Conservation (phyloP, 2,888 invertebrate genomes). For the Macaria notata region DNA sequence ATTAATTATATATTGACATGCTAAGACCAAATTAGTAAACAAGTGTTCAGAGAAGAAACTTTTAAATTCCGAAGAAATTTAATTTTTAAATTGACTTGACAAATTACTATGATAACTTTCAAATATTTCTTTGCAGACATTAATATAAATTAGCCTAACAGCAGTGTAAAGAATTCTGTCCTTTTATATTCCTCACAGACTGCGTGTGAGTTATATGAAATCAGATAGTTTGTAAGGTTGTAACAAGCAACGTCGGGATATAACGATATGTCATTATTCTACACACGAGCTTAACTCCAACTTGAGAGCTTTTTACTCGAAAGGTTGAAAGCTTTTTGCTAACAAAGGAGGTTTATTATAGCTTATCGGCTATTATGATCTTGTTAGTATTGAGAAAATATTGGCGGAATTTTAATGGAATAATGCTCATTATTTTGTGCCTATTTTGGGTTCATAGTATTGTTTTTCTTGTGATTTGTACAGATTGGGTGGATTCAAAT, state of each 20-base stretch:
- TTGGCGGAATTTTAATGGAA: no score
- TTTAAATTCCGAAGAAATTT: not conserved
- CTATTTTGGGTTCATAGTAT: no score
- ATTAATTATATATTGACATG: no score
- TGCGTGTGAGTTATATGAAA: not conserved
- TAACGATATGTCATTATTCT: not conserved
- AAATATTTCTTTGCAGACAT: not conserved
- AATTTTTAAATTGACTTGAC: no score
- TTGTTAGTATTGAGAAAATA: no score
- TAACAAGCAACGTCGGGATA: not conserved
- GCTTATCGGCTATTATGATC: not conserved
- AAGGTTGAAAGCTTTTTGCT: not conserved
- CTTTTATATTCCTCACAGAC: not conserved
- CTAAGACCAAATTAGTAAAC: no score
- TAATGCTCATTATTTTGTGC: no score
- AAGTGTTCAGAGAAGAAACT: not conserved
- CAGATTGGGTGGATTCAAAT: no score
- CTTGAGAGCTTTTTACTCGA: not conserved
- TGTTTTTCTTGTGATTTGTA: no score
- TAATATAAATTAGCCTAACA: not conserved
- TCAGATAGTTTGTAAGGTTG: constrained; percentile 1
- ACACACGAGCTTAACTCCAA: not conserved
- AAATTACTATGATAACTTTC: not conserved
- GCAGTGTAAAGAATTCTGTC: not conserved
- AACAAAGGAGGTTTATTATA: not conserved